Conservation (phyloP, 1,140 invertebrate genomes). For the Parapsyche elsis region DNA sequence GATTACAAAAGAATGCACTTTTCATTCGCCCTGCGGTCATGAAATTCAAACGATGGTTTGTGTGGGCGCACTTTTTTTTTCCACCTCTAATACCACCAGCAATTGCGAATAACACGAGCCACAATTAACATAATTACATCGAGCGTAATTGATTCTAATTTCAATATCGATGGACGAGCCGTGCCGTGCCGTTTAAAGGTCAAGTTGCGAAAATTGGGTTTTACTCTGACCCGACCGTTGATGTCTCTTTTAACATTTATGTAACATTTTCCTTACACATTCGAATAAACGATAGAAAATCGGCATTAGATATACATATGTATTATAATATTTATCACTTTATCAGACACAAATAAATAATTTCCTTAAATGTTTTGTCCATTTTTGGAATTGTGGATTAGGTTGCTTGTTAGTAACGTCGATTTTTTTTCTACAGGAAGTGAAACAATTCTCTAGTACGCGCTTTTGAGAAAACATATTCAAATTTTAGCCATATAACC, state of each 20-base stretch:
- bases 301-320: too few species aligned
- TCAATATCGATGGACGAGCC: neutral
- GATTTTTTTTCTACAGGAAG: too few species aligned
- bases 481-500: neutral
- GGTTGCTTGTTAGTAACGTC: too few species aligned
- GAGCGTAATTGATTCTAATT: conserved; percentile 18
- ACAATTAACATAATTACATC: conserved; percentile 9
- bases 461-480: neutral
- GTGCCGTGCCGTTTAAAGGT: neutral
- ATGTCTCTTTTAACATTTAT: neutral
- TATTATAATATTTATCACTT: too few species aligned
- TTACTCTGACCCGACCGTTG: neutral
- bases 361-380: too few species aligned
- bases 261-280: too few species aligned
- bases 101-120: conserved; percentile 2
- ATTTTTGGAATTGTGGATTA: too few species aligned
- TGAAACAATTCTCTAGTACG: too few species aligned
- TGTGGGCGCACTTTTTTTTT: conserved; percentile 4
- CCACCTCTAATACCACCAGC: neutral
- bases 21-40: conserved; percentile 25
- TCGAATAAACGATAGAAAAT: too few species aligned
- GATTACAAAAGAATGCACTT: conserved; percentile 32
- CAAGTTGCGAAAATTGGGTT: neutral
- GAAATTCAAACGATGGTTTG: conserved; percentile 21
- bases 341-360: too few species aligned